Evolutionary conservation across 2,888 invertebrate species (phyloP).

Genomic region (Pherbina coryleti): DNA sequence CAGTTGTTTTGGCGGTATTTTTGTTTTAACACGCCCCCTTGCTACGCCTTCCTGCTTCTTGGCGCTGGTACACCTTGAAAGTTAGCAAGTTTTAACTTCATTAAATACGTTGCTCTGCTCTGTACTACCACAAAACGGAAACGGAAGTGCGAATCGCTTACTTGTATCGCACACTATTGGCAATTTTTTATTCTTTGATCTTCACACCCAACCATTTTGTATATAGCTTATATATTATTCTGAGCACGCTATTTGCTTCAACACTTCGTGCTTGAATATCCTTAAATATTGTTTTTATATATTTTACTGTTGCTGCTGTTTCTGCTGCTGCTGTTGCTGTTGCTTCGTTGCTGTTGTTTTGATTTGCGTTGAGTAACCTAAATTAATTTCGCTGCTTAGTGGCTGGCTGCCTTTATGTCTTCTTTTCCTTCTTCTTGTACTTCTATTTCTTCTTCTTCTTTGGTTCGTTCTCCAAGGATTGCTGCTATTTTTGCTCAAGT

Average conservation of each 20-base stretch:
- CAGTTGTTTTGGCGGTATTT: no score
- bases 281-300: neutral
- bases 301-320: neutral
- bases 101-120: neutral
- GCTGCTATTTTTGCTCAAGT: no score
- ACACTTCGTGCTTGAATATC: neutral
- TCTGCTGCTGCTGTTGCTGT: neutral
- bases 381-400: constrained; percentile 10
- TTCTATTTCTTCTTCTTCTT: neutral
- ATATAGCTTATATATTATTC: neutral
- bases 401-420: neutral
- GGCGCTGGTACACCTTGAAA: neutral
- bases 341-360: neutral
- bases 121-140: neutral
- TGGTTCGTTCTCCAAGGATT: neutral
- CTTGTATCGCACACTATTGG: neutral
- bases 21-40: neutral
- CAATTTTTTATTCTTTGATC: neutral
- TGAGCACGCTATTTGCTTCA: no score
- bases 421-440: neutral
- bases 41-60: neutral
- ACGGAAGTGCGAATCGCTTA: constrained; percentile 11
- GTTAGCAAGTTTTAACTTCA: constrained; percentile 25
- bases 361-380: neutral
- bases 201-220: neutral